Conservation (phyloP, 2,888 invertebrate genomes). For the Caenorhabditis becei region DNA sequence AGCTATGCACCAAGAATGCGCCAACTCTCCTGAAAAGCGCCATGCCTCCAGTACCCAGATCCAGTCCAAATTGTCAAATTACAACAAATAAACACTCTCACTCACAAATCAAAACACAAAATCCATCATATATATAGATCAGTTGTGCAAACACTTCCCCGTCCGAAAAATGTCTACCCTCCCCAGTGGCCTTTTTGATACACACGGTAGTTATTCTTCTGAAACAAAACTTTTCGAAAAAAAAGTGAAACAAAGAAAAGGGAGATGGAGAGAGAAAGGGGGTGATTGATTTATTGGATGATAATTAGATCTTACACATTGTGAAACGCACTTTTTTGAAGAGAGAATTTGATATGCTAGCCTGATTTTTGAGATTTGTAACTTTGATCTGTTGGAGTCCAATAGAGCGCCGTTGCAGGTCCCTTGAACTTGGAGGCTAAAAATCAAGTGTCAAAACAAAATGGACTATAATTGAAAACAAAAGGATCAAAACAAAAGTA, state of each 20-base stretch:
- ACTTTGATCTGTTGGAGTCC: too few species aligned
- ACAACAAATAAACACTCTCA: too few species aligned
- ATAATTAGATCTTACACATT: conserved; percentile 38
- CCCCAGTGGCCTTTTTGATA: conserved; percentile 4
- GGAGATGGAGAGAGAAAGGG: background rate
- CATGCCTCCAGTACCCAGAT: too few species aligned
- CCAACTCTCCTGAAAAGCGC: too few species aligned
- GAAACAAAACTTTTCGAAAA: too few species aligned
- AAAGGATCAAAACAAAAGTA: background rate
- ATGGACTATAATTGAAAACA: conserved; percentile 3
- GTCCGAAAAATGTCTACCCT: background rate
- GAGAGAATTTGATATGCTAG: background rate
- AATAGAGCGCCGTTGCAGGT: too few species aligned
- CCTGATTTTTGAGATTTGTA: conserved; percentile 6
- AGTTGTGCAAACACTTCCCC: conserved; percentile 38
- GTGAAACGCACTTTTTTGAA: conserved; percentile 15
- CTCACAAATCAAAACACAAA: conserved; percentile 34
- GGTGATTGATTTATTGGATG: conserved; percentile 49
- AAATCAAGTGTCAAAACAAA: conserved; percentile 5
- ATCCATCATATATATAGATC: conserved; percentile 29
- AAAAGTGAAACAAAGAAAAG: background rate
- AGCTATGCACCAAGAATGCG: too few species aligned
- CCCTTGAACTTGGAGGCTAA: background rate
- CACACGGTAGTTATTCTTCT: background rate
- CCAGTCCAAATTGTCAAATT: too few species aligned